Evolutionary conservation across 2,888 invertebrate species (phyloP), one percentile per base, ranked within the genome.

Genomic region (Acanthococcus lagerstroemiae): DNA sequence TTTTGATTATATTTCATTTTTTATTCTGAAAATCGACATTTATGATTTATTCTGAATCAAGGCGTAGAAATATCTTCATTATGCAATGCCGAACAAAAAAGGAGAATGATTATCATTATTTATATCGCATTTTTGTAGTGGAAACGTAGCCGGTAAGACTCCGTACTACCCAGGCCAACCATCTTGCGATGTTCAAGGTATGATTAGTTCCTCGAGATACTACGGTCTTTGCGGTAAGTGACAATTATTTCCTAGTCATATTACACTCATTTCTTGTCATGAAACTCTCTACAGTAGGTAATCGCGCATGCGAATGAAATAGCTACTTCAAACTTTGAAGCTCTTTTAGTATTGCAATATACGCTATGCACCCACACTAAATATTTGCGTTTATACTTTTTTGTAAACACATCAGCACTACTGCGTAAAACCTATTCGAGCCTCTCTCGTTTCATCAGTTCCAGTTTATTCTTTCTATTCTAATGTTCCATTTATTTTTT

Each of bases 161-260:
- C 89, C 90, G 12, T 90, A 90, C 75, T 82, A 84, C 75, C 84
- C 83, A 72, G 90, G 90, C 58, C 80, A 80, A 70, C 87, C 89
- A 21, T 82, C 85, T 55, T 90, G 90, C 78, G 80, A 79, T 70
- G 80, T 78, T 70, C 84, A 82, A 73, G 87, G 87, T 69, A 82
- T 88, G 75, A 78, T 80, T 44, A 82, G 85, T 67, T 90, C 90
- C 22, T 79, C 80, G 70, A 83, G 81, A 77, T 89, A 88, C 76
- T 81, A 83, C 67, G 90, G 90, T 69, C 81, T 90, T 61, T 90
- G 90, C 77, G 83, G 85, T 87, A 78, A 83, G 84, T 81, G 77
- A 75, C 24, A 19, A 17, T 17, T 17, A 19, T 45, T 22, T 48
- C 9, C 12, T 21, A 19, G 9, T 19, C 17, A 48, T 48, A 48